These are phyloP conservation scores for Micropoecilia bifurca DNA, from an alignment of 2,797 vertebrate genomes.

Conservation along the genomic window DNA sequence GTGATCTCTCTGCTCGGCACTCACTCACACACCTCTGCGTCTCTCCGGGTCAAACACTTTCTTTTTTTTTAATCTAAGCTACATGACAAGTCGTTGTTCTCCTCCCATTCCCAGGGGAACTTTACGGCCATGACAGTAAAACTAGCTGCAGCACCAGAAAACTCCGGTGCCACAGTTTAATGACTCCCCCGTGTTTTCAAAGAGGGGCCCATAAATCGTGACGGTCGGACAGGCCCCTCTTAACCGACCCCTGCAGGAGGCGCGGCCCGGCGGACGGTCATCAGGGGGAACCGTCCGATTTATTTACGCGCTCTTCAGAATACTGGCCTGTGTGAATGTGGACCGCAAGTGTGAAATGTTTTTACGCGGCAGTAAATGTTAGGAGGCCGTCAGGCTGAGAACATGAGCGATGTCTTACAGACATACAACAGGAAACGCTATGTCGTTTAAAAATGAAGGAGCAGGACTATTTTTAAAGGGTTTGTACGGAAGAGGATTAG, in stretches of 20 bases:
- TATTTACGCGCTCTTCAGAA: slow-evolving; percentile 58
- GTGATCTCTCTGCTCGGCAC: slow-evolving; percentile 42
- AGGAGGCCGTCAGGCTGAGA: slow-evolving; percentile 15
- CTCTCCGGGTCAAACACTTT: slow-evolving; percentile 27
- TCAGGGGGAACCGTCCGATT: slow-evolving; percentile 53
- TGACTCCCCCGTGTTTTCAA: slow-evolving; percentile 73
- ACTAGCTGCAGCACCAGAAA: slow-evolving; percentile 80
- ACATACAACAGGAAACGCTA: neutral
- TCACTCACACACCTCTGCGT: slow-evolving; percentile 17
- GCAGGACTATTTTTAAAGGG: neutral
- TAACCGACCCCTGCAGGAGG: slow-evolving; percentile 62
- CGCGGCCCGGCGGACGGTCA: slow-evolving; percentile 40
- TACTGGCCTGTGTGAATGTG: slow-evolving; percentile 48
- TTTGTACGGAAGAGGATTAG: no score
- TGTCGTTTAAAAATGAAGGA: neutral
- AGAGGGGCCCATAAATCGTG: slow-evolving; percentile 71
- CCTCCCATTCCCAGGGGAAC: slow-evolving; percentile 62
- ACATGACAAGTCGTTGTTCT: slow-evolving; percentile 59
- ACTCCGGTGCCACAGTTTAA: slow-evolving; percentile 64
- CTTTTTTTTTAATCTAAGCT: slow-evolving; percentile 30
- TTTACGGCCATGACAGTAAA: slow-evolving; percentile 80
- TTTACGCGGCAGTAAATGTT: slow-evolving; percentile 51
- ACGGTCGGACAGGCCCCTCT: slow-evolving; percentile 59
- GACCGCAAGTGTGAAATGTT: slow-evolving; percentile 54
- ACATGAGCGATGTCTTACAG: slow-evolving; percentile 21